Evolutionary conservation across 1,140 invertebrate species (phyloP).

Genomic region (Heliconius nattereri): DNA sequence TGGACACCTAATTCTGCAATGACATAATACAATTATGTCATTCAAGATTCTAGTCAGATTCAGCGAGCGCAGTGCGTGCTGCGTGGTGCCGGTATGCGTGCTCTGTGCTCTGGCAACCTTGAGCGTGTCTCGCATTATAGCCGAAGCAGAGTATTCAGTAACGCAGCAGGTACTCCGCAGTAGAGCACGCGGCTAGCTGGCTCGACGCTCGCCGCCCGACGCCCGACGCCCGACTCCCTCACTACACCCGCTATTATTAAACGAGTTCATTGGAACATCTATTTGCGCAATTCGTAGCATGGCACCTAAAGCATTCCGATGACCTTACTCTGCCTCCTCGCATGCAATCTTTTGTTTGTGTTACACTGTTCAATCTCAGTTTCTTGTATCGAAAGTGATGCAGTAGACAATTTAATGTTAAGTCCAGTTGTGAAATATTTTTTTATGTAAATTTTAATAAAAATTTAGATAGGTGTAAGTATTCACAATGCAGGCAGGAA

Average conservation of each 20-base stretch:
- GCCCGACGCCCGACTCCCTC: conserved; percentile 58
- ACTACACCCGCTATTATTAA: conserved; percentile 79
- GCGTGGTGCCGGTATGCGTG: conserved; percentile 55
- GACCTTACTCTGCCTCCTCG: conserved; percentile 67
- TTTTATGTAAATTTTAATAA: background rate
- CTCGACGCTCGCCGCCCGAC: conserved; percentile 33
- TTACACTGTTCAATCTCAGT: conserved; percentile 21
- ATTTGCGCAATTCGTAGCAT: conserved; percentile 79
- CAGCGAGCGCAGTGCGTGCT: conserved; percentile 52
- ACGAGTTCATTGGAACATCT: conserved; percentile 81
- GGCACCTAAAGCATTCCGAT: conserved; percentile 70
- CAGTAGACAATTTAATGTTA: background rate
- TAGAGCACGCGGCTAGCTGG: conserved; percentile 31
- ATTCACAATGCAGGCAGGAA: background rate
- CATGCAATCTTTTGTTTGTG: conserved; percentile 47
- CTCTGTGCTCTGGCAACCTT: conserved; percentile 61
- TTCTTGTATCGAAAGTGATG: conserved; percentile 25
- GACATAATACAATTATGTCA: conserved; percentile 51
- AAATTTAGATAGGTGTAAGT: background rate
- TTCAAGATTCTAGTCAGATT: conserved; percentile 54
- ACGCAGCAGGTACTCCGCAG: background rate
- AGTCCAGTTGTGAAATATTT: background rate
- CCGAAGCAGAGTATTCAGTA: conserved; percentile 25
- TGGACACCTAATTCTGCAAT: conserved; percentile 10
- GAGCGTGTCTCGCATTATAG: conserved; percentile 56